Base-by-base conservation (phyloP, 2,888 invertebrate species). In the Nomada ruficornis region DNA sequence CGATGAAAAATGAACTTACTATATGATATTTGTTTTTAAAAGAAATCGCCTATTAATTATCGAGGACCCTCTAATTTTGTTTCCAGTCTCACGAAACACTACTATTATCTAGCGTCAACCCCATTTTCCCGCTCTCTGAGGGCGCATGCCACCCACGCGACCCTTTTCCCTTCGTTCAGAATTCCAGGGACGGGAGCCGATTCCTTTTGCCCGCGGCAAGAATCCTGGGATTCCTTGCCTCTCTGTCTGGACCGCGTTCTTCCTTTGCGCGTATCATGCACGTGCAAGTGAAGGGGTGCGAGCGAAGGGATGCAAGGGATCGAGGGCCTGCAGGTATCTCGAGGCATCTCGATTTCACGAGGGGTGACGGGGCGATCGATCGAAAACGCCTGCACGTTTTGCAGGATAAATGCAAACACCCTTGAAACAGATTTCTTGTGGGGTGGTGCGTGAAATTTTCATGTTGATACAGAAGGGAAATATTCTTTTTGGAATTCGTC, bases 161-260 rank as follows among this genome's bases (percentile, higher is more conserved):
- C 62, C 63, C 50, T 11, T 26, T 42, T 15, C 44, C 44, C 44
- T 36, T 26, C 42, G 44, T 18, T 52, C 54, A n/a, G n/a, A 69
- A 59, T 70, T 69, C 52, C 72, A n/a, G 59, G 59, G 55, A 26
- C 26, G 59, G 36, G 36, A 47, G 5, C 60, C 70, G 67, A 75
- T 20, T 81, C 76, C 64, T 72, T 36, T 67, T 62, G 81, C 82
- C 79, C 42, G 65, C 47, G 85, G 85, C 74, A 11, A 80, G 74
- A 80, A 67, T 84, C 77, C 64, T 69, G 42, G 29, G 73, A 74
- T 79, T 65, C 79, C 54, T 64, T 70, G 54, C 26, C 44, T 75
- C 72, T 57, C 65, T 44, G 62, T 29, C 64, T 26, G 44, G 71
- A 68, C 64, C 81, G 72, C 26, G 82, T 42, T 67, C 64, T 68